These are phyloP conservation scores for Riparia riparia DNA, from an alignment of 2,113 vertebrate species.

Conservation along the genomic window DNA sequence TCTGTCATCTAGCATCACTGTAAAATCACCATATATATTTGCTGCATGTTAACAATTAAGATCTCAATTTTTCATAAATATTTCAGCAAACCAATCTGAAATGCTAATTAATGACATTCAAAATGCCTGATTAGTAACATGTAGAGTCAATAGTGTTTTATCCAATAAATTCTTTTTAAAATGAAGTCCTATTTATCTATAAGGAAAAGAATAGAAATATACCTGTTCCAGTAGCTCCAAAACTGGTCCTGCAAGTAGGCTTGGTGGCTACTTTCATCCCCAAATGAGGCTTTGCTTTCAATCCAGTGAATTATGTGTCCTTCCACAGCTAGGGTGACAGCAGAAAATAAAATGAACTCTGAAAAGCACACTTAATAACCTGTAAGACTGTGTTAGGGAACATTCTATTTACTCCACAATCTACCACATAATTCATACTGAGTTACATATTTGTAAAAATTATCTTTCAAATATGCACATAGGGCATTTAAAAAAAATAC, in stretches of 20 bases:
- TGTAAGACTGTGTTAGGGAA: conserved; percentile 4
- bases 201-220: conserved; percentile 57
- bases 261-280: conserved; percentile 94
- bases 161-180: conserved; percentile 52
- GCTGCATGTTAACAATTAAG: background rate
- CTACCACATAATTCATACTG: background rate
- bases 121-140: conserved; percentile 25
- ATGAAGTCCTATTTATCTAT: conserved; percentile 30
- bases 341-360: conserved; percentile 43
- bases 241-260: conserved; percentile 97
- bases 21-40: background rate
- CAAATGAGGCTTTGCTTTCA: conserved; percentile 99
- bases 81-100: background rate
- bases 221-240: conserved; percentile 99
- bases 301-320: conserved; percentile 98
- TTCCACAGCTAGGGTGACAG: conserved; percentile 87
- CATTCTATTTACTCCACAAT: background rate
- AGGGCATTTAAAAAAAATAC: background rate
- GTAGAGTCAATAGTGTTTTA: conserved; percentile 14
- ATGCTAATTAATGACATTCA: background rate
- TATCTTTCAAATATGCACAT: background rate
- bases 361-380: conserved; percentile 36
- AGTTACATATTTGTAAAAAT: background rate
- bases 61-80: background rate
- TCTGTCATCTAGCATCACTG: background rate